These are phyloP conservation scores for Micoletzkya japonica DNA, from an alignment of 2,888 invertebrate genomes.

Conservation along the genomic window DNA sequence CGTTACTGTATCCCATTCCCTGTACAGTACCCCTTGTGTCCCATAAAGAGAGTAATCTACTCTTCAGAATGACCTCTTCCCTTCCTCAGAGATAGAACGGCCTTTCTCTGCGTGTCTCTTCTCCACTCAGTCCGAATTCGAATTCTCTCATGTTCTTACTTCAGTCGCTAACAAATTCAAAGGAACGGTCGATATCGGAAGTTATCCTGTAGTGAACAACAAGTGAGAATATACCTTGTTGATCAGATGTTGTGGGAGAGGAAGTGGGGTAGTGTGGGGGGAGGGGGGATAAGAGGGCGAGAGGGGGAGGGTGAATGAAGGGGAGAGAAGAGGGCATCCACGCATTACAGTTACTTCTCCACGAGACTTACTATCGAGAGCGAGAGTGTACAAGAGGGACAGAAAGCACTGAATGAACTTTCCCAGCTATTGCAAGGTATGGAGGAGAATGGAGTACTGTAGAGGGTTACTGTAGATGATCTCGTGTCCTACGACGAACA, in stretches of 20 bases:
- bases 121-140: constrained; percentile 65
- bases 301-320: background rate
- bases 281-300: background rate
- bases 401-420: constrained; percentile 37
- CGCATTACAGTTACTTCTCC: constrained; percentile 66
- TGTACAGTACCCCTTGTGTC: too few species aligned
- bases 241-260: too few species aligned
- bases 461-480: constrained; percentile 54
- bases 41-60: background rate
- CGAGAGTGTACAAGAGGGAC: constrained; percentile 51
- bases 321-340: background rate
- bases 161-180: constrained; percentile 67
- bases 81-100: constrained; percentile 35
- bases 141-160: constrained; percentile 67
- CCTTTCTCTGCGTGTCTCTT: constrained; percentile 59
- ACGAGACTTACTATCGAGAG: constrained; percentile 70
- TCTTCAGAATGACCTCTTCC: constrained; percentile 54
- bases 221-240: constrained; percentile 62
- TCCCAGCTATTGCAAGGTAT: constrained; percentile 41
- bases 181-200: constrained; percentile 70
- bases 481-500: constrained; percentile 67
- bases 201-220: constrained; percentile 70
- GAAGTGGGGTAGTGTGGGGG: background rate
- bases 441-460: background rate
- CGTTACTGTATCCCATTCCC: too few species aligned